Percentiles rank a stretch among this genome's conserved stretches.
Conservation (phyloP, 2,113 vertebrate genomes). For the Clarias batrachus region DNA sequence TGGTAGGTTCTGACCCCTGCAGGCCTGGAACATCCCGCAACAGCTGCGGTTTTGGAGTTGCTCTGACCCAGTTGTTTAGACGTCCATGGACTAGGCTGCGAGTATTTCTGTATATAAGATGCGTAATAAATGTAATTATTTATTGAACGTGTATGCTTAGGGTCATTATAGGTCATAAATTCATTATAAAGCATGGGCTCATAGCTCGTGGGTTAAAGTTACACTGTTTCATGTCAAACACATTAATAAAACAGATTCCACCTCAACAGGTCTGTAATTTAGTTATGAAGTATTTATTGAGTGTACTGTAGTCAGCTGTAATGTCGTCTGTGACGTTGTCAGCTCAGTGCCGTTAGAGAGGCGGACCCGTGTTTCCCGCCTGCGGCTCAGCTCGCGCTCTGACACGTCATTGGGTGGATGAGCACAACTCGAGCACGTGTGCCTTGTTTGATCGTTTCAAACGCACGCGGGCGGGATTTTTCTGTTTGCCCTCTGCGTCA, state of each 20-base stretch:
- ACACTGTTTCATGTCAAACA: neutral
- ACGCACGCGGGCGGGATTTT: constrained; percentile 71
- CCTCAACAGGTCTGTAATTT: neutral
- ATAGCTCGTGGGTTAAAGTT: neutral
- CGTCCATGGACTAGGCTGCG: no score
- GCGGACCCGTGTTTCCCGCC: neutral
- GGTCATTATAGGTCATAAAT: neutral
- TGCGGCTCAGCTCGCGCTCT: neutral
- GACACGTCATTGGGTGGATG: constrained; percentile 63
- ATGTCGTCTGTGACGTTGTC: neutral
- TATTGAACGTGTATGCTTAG: neutral
- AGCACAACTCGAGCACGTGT: constrained; percentile 55
- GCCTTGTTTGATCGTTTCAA: constrained; percentile 66
- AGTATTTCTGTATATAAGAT: no score
- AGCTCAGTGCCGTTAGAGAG: neutral
- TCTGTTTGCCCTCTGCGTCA: neutral
- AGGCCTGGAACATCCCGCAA: no score
- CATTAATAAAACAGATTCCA: neutral
- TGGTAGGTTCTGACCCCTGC: no score
- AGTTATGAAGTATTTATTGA: neutral
- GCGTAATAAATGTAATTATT: no score
- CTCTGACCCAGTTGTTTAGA: no score
- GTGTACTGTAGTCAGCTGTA: neutral
- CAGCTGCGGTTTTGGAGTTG: no score
- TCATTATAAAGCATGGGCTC: neutral